Evolutionary conservation across 2,888 invertebrate genomes (phyloP).

Genomic region (Myathropa florea): DNA sequence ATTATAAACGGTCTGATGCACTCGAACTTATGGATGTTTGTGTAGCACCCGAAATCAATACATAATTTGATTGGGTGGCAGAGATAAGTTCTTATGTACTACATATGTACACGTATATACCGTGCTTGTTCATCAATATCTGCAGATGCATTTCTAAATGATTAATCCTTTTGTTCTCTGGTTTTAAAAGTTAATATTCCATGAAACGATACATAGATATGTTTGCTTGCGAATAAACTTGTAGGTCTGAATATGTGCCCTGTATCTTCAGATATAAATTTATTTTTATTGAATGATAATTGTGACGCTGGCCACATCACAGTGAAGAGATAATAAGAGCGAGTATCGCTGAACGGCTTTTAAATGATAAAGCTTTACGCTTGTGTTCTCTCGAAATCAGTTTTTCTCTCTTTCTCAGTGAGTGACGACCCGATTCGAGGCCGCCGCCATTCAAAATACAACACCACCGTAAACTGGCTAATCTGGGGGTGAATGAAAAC

Average conservation of each 20-base stretch:
- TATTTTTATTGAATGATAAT: slow-evolving; percentile 4
- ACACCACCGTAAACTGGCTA: slow-evolving; percentile 22
- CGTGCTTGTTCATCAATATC: not conserved
- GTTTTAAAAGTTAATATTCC: not conserved
- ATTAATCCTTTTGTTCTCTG: not conserved
- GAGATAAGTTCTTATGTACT: not conserved
- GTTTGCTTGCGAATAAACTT: not conserved
- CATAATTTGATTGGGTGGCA: not conserved
- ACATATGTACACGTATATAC: not conserved
- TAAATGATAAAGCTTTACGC: slow-evolving; percentile 11
- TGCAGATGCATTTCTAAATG: not conserved
- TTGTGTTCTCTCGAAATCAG: not conserved
- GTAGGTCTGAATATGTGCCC: not conserved
- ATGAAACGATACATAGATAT: not conserved
- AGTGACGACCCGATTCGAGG: slow-evolving; percentile 50
- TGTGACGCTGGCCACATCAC: slow-evolving; percentile 20
- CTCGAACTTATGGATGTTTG: not conserved
- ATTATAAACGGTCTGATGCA: not conserved
- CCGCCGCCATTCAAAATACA: slow-evolving; percentile 33
- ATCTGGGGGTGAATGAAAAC: slow-evolving; percentile 51
- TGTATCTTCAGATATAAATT: not conserved
- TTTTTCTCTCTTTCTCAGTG: not conserved
- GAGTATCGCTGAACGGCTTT: not conserved
- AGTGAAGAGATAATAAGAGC: not conserved
- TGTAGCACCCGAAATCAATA: not conserved